Evolutionary conservation across 1,140 invertebrate genomes (phyloP).

Genomic region (Drosophila navojoa): DNA sequence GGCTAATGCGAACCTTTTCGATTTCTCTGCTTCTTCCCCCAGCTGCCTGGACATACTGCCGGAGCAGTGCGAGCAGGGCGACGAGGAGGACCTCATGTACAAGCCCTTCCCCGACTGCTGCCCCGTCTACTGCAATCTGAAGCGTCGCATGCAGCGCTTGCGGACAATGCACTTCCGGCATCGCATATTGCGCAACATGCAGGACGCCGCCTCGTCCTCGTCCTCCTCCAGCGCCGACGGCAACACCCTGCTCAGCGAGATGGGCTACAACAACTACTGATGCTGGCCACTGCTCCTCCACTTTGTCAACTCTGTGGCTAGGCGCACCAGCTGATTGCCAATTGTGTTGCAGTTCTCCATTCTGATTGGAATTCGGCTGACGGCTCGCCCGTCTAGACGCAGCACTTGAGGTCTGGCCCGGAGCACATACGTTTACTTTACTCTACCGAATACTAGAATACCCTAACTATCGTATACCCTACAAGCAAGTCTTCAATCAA

Average conservation of each 20-base stretch:
- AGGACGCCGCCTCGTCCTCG: slow-evolving; percentile 43
- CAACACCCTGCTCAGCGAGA: slow-evolving; percentile 65
- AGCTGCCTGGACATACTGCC: slow-evolving; percentile 82
- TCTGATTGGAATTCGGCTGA: neutral
- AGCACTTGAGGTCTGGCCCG: slow-evolving; percentile 4
- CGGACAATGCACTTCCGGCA: slow-evolving; percentile 78
- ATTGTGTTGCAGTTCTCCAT: neutral
- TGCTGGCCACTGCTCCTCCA: neutral
- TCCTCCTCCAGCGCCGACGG: slow-evolving; percentile 27
- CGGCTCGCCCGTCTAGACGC: slow-evolving; percentile 28
- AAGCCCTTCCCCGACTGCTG: slow-evolving; percentile 81
- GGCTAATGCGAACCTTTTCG: slow-evolving; percentile 48
- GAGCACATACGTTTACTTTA: neutral
- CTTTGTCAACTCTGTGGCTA: too few species aligned
- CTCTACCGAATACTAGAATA: slow-evolving; percentile 2
- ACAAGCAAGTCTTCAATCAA: neutral
- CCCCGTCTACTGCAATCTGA: slow-evolving; percentile 80
- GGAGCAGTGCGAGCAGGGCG: slow-evolving; percentile 79
- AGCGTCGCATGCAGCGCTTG: slow-evolving; percentile 79
- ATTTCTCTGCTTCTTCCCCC: slow-evolving; percentile 10
- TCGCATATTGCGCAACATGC: slow-evolving; percentile 73
- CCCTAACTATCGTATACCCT: neutral
- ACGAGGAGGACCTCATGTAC: slow-evolving; percentile 82
- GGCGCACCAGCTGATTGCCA: slow-evolving; percentile 5
- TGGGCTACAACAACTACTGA: slow-evolving; percentile 74